Evolutionary conservation across 2,797 vertebrate genomes (phyloP), one percentile per base, ranked within the genome.

Genomic region (Alca torda): DNA sequence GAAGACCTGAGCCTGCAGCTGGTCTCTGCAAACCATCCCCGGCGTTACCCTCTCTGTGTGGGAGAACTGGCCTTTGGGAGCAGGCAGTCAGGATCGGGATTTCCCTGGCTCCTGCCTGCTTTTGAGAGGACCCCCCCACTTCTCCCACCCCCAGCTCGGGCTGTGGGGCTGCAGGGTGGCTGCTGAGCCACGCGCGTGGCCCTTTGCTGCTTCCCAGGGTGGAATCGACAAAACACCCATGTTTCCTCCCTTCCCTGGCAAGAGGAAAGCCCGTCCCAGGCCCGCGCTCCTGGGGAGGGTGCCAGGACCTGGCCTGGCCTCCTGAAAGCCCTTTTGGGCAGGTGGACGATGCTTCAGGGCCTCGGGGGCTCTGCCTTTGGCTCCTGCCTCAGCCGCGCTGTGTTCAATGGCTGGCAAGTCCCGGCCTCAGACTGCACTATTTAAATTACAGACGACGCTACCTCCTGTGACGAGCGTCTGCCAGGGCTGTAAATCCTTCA

Each of bases 11-110:
- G 59, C 37, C 74, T 28, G 73, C 31, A 9, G 57, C 53, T 16
- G 61, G 1, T 35, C 65, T 15, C 72, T 6, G 2, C 18, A 5
- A 30, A 26, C 61, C 7, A 0, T 16, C 23, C 30, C 45, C 37
- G 4, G 57, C 0, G 0, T 60, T 6, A 1, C 14, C 43, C 19
- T 61, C 25, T 41, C 73, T 0, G 0, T 15, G 64, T 2, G 14
- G 41, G 23, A 56, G 35, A 5, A 1, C 57, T 2, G 25, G 18
- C 24, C 26, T 57, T 9, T 8, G 37, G 60, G 86, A 11, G 12
- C 0, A 1, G 48, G 57, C 53, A 3, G 51, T 48, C 4, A 3
- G 70, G 6, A 20, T 2, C 1, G 3, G 16, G 31, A 10, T 14
- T 23, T 17, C 5, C 4, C 5, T 28, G 75, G 48, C 43, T 83